Base-by-base conservation (phyloP, 2,888 invertebrate genomes). In the Carterocephalus palaemon region DNA sequence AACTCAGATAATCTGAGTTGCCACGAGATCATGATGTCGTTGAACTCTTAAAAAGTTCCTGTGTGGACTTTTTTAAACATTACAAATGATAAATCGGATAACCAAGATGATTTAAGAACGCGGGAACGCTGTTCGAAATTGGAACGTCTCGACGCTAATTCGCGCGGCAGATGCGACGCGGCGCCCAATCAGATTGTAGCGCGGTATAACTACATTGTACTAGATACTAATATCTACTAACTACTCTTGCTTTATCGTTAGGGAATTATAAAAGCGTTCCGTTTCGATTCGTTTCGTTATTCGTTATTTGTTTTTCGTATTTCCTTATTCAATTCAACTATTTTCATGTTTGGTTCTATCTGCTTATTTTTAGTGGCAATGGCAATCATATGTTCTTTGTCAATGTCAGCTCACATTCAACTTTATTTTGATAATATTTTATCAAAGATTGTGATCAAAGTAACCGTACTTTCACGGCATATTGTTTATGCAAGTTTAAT, bases 81-180 rank as follows among this genome's bases (percentile, higher is more conserved):
- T 16, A 19, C 9, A 9, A 8, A 12, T 3, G 17, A 33, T 33
- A 34, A 19, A n/a, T n/a, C 22, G 22, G 4, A 23, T n/a, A 5
- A 6, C 12, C 1, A 5, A 8, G 13, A 5, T 13, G 8, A 24
- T 37, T 26, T 10, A 16, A 37, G 24, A 17, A 31, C 23, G 23
- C 23, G 39, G 17, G 7, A n/a, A 8, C 29, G 40, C 13, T 36
- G 28, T 45, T 49, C 33, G 31, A 46, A 56, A 54, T 51, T 51
- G 54, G 51, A 56, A 51, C 52, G 51, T 47, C n/a, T n/a, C n/a
- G n/a, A 46, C 46, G 51, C 60, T 83, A 82, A 84, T 80, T 75
- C 79, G 71, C 70, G 63, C 57, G 73, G 68, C 80, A 81, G 71
- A 83, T 83, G 83, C 83, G 74, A 64, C 42, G 56, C 66, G 67